Percentiles rank a stretch among this genome's conserved stretches.
These are phyloP conservation scores for Chunga burmeisteri DNA, from an alignment of 2,113 vertebrate species.

Conservation along the genomic window DNA sequence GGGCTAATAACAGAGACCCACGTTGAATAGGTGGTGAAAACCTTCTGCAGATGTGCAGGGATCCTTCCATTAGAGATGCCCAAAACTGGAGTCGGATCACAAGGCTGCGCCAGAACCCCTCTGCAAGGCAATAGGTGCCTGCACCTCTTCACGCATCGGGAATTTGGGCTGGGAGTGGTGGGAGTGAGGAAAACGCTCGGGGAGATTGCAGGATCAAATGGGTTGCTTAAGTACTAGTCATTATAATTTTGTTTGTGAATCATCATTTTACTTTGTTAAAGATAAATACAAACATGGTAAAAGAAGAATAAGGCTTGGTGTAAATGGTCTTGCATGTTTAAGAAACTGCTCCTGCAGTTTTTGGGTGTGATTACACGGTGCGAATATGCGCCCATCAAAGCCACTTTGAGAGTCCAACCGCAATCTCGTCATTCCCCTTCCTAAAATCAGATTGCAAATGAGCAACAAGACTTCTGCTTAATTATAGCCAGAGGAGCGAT, in stretches of 20 bases:
- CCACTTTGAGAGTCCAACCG: background rate
- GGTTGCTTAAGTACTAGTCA: background rate
- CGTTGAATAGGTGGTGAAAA: background rate
- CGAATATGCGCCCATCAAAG: background rate
- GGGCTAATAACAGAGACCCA: background rate
- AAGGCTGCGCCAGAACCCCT: background rate
- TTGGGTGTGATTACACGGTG: background rate
- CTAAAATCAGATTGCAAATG: constrained; percentile 54
- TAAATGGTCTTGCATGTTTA: background rate
- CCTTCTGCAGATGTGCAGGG: background rate
- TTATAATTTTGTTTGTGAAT: background rate
- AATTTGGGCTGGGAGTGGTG: background rate
- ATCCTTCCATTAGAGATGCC: background rate
- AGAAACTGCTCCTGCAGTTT: background rate
- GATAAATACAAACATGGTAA: background rate
- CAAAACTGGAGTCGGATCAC: background rate
- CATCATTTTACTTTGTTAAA: background rate
- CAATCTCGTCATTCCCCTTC: constrained; percentile 38
- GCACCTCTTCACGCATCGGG: background rate
- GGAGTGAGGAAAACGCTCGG: background rate
- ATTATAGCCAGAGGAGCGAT: constrained; percentile 65
- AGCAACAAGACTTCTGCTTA: constrained; percentile 61
- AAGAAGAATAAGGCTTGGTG: background rate
- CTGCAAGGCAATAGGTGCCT: background rate
- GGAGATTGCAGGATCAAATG: constrained; percentile 11